These are phyloP conservation scores for Nannoperca obscura DNA, from an alignment of 2,797 vertebrate species.

Conservation along the genomic window DNA sequence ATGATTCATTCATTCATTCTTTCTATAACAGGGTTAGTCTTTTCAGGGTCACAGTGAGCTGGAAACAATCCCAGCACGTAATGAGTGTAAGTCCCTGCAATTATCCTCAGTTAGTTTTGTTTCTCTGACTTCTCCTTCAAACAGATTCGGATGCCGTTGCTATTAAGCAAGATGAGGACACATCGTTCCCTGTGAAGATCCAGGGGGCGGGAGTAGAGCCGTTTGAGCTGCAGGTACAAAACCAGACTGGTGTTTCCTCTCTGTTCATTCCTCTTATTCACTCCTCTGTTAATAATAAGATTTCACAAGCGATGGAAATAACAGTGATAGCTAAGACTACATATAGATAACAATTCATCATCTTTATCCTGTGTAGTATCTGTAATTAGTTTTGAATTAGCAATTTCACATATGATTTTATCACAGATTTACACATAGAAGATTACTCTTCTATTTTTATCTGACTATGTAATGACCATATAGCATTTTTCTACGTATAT, in stretches of 20 bases:
- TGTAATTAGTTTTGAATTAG: too few species aligned
- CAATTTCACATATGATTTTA: too few species aligned
- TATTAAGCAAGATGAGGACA: constrained; percentile 70
- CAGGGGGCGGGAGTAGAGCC: constrained; percentile 87
- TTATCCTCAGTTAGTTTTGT: constrained; percentile 26
- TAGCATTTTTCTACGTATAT: too few species aligned
- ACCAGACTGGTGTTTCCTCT: not conserved
- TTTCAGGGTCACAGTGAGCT: constrained; percentile 3
- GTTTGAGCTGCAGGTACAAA: constrained; percentile 87
- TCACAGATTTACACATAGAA: not conserved
- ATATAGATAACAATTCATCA: not conserved
- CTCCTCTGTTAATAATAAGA: not conserved
- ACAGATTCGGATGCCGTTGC: constrained; percentile 66
- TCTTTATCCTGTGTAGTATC: not conserved
- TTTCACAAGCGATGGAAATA: not conserved
- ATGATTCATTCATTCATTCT: not conserved
- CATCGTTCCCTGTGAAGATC: constrained; percentile 85
- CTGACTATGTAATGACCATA: not conserved
- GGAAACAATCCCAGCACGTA: constrained; percentile 8
- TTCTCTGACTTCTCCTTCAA: constrained; percentile 24
- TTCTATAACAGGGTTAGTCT: not conserved
- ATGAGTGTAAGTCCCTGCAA: constrained; percentile 7
- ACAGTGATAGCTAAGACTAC: not conserved
- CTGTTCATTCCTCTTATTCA: not conserved
- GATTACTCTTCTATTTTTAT: not conserved